phyloP scores from a whole-genome alignment of 2,888 invertebrate species.

The Zonitis immaculata region DNA sequence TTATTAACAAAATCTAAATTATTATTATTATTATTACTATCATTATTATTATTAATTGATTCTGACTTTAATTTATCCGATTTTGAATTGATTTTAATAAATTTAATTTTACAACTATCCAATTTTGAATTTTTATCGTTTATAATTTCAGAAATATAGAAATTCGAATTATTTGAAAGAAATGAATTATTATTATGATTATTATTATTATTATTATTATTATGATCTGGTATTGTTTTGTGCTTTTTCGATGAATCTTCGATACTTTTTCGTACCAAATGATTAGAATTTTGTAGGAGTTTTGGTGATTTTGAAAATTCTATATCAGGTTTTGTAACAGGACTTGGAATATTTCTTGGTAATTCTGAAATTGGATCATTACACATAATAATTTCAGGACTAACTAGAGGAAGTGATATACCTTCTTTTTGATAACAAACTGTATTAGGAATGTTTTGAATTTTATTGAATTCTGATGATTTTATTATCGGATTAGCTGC shows the following conservation, averaged over 20 bases:
- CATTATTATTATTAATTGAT: neutral
- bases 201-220: neutral
- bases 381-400: neutral
- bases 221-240: neutral
- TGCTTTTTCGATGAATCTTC: constrained; percentile 8
- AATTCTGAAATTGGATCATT: neutral
- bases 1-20: neutral
- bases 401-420: neutral
- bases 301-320: constrained; percentile 20
- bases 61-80: neutral
- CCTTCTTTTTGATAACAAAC: neutral
- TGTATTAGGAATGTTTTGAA: neutral
- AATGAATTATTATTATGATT: neutral
- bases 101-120: constrained; percentile 3
- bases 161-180: constrained; percentile 19
- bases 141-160: constrained; percentile 18
- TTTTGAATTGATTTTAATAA: constrained; percentile 1
- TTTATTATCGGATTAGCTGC: neutral
- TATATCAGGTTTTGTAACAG: neutral
- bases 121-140: constrained; percentile 9
- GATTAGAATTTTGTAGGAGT: constrained; percentile 7
- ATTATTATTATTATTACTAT: neutral
- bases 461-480: neutral
- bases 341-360: neutral
- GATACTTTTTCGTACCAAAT: constrained; percentile 5